phyloP scores from a whole-genome alignment of 2,888 invertebrate species.

The Orthosia cruda region DNA sequence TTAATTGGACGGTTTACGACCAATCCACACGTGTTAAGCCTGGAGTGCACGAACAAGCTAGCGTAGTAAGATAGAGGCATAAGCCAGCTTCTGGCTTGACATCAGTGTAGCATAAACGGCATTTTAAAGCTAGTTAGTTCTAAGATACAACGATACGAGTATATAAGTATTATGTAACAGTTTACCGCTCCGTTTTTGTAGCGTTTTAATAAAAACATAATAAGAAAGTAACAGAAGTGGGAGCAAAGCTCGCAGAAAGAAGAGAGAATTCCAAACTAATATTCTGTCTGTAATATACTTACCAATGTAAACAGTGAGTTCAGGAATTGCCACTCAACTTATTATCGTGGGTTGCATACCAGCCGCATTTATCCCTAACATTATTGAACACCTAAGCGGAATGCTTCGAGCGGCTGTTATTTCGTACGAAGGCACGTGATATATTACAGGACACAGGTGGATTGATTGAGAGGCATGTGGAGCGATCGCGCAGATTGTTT shows the following conservation, averaged over 20 bases:
- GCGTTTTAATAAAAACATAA: no score
- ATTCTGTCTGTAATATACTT: conserved; percentile 7
- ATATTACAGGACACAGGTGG: conserved; percentile 56
- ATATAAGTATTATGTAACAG: background rate
- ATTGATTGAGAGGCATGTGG: conserved; percentile 58
- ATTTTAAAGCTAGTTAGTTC: conserved; percentile 33
- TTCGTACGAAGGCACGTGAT: conserved; percentile 53
- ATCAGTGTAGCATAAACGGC: conserved; percentile 33
- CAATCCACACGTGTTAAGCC: conserved; percentile 38
- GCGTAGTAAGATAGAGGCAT: conserved; percentile 32
- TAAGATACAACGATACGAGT: background rate
- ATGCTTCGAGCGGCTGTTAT: conserved; percentile 47
- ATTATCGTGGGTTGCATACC: conserved; percentile 18
- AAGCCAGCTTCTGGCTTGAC: conserved; percentile 17
- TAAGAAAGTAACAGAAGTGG: background rate
- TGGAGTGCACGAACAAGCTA: conserved; percentile 17
- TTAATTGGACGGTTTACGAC: conserved; percentile 52
- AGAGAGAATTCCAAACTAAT: background rate
- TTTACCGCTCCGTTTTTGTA: background rate
- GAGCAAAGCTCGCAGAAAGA: background rate
- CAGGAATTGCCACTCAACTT: conserved; percentile 27
- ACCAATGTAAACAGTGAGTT: conserved; percentile 6
- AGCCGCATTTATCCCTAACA: conserved; percentile 38
- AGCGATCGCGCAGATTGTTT: conserved; percentile 53
- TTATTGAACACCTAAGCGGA: conserved; percentile 53